phyloP scores from a whole-genome alignment of 2,888 invertebrate genomes.

The Scaptomyza tumidula region DNA sequence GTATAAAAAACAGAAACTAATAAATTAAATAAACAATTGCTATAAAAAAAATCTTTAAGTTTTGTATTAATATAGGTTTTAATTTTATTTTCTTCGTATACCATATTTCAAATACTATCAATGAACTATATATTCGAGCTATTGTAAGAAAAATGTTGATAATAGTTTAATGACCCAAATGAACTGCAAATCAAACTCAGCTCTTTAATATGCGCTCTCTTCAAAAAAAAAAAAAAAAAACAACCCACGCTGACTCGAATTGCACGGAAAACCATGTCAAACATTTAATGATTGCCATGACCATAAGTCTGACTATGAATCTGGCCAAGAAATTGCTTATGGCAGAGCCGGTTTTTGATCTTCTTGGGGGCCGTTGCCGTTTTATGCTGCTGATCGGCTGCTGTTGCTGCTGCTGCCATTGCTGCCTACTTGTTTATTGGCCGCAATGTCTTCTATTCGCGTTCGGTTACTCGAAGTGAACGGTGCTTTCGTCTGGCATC shows the following conservation, averaged over 20 bases:
- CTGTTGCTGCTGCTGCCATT: constrained; percentile 22
- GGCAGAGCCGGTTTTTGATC: constrained; percentile 48
- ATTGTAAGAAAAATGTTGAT: not conserved
- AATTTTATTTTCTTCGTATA: too few species aligned
- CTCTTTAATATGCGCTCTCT: not conserved
- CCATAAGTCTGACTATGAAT: constrained; percentile 9
- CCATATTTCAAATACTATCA: not conserved
- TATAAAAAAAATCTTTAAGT: not conserved
- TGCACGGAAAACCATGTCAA: constrained; percentile 16
- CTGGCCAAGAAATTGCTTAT: constrained; percentile 31
- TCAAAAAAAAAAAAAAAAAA: not conserved
- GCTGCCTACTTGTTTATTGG: constrained; percentile 39
- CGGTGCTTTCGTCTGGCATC: constrained; percentile 76
- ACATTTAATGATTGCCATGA: constrained; percentile 42
- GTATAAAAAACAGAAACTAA: too few species aligned
- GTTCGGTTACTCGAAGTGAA: constrained; percentile 83
- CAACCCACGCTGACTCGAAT: constrained; percentile 40
- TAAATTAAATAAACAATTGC: not conserved
- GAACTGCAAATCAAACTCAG: not conserved
- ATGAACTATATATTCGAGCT: not conserved
- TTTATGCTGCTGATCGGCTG: constrained; percentile 11
- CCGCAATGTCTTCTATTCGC: constrained; percentile 81
- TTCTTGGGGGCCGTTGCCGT: constrained; percentile 28
- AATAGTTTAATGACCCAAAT: not conserved
- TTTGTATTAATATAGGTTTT: not conserved